Base-by-base conservation (phyloP, 2,113 vertebrate species). In the Urocolius indicus region DNA sequence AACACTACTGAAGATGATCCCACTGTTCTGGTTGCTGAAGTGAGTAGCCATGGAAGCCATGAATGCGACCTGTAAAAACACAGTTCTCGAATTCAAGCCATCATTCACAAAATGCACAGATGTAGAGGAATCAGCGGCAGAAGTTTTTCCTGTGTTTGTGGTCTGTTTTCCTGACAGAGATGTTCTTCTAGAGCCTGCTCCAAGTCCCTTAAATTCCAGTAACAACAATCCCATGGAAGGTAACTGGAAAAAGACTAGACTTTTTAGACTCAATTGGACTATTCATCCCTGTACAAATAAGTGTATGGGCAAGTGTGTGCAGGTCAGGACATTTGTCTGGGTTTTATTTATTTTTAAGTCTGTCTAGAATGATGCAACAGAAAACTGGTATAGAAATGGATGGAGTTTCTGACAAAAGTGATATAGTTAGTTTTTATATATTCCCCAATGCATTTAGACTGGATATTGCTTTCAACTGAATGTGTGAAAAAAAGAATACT, bases 41-140 rank as follows among this genome's bases (percentile, higher is more conserved):
- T 98, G 98, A 43, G 98, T 98, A 57, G 98, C 98, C 95, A 98
- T 98, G 1, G 98, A 98, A 90, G 98, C 98, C 98, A 98, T 98
- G 91, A 98, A 98, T 0, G 98, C 98, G 0, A 98, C 98, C 98
- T 98, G 93, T 49, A 89, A 78, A 96, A 87, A 95, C 27, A 63
- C 27, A 78, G 32, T 46, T 54, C 54, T 59, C 54, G n/a, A n/a
- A 59, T 26, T 93, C 41, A 95, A 46, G 51, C 30, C 49, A 51
- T 61, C 0, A 0, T 87, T 95, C 73, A 32, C 0, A 0, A 71
- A 79, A 87, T 63, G 45, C 20, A 68, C 22, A 41, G 7, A 24
- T 75, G 11, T 62, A 82, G 45, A 71, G 67, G 29, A 69, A 61
- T 41, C 51, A 65, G n/a, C 36, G 87, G 71, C 49, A 48, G n/a